Conservation (phyloP, 2,797 vertebrate genomes). For the Salmo trutta region DNA sequence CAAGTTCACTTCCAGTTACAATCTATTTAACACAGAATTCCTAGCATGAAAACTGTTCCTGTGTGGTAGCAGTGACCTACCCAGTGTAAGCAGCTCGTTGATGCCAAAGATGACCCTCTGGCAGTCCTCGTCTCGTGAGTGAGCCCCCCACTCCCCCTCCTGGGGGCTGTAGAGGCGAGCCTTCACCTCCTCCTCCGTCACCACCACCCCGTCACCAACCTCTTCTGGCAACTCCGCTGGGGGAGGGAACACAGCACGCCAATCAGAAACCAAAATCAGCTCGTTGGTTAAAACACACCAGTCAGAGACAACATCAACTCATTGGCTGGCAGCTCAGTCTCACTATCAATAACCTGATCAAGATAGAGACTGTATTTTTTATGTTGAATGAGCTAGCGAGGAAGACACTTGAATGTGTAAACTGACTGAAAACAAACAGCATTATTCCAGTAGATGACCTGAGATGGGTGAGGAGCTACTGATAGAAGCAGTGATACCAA, state of each 20-base stretch:
- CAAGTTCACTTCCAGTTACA: background rate
- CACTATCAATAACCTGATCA: too few species aligned
- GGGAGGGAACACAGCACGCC: background rate
- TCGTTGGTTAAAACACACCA: background rate
- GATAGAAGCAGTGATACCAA: slow-evolving; percentile 51
- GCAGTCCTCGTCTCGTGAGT: slow-evolving; percentile 92
- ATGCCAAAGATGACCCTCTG: slow-evolving; percentile 89
- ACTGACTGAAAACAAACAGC: background rate
- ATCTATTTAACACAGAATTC: background rate
- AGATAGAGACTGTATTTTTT: background rate
- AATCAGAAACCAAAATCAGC: background rate
- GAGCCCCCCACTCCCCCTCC: slow-evolving; percentile 94
- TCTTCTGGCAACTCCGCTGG: slow-evolving; percentile 90
- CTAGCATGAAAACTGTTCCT: too few species aligned
- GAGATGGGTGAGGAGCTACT: background rate
- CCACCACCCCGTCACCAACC: slow-evolving; percentile 90
- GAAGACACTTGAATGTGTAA: background rate
- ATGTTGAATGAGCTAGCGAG: background rate
- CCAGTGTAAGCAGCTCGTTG: slow-evolving; percentile 89
- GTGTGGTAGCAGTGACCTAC: slow-evolving; percentile 64
- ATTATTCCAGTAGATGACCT: too few species aligned
- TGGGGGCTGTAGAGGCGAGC: slow-evolving; percentile 91
- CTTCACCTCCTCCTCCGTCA: slow-evolving; percentile 89
- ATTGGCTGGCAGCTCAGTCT: background rate
- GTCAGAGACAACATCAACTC: background rate